Conservation (phyloP, 2,797 vertebrate species). For the Mus caroli region DNA sequence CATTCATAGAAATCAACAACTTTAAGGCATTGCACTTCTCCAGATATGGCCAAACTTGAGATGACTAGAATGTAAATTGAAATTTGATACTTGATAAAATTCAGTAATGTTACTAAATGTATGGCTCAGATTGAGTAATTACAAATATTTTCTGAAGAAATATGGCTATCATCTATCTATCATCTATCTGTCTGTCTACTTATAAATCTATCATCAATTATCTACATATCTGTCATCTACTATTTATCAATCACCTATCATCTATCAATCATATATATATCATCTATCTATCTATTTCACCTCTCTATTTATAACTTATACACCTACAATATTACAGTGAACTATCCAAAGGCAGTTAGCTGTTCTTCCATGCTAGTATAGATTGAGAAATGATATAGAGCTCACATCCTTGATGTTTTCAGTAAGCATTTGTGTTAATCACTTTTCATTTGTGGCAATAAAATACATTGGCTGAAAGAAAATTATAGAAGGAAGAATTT, state of each 20-base stretch:
- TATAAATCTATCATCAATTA: background rate
- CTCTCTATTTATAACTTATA: background rate
- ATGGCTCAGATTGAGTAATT: constrained; percentile 34
- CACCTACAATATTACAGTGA: constrained; percentile 9
- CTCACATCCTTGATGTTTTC: background rate
- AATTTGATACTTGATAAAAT: constrained; percentile 47
- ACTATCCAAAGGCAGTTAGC: background rate
- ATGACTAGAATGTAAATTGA: constrained; percentile 57
- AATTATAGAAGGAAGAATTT: background rate
- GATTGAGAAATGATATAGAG: background rate
- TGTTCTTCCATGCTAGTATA: background rate
- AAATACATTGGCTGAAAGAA: background rate
- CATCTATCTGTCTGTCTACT: no score
- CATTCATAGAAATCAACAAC: constrained; percentile 61
- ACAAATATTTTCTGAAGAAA: constrained; percentile 45
- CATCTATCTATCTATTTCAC: background rate
- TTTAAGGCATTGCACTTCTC: constrained; percentile 63
- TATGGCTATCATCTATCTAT: background rate
- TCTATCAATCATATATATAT: background rate
- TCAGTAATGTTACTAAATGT: constrained; percentile 13
- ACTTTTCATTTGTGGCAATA: background rate
- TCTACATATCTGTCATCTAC: background rate
- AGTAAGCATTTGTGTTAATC: background rate
- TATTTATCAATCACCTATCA: no score
- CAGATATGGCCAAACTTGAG: constrained; percentile 33